Percentiles rank a stretch among this genome's conserved stretches.
Evolutionary conservation across 2,113 vertebrate genomes (phyloP).

Genomic region (Dendropsophus ebraccatus): DNA sequence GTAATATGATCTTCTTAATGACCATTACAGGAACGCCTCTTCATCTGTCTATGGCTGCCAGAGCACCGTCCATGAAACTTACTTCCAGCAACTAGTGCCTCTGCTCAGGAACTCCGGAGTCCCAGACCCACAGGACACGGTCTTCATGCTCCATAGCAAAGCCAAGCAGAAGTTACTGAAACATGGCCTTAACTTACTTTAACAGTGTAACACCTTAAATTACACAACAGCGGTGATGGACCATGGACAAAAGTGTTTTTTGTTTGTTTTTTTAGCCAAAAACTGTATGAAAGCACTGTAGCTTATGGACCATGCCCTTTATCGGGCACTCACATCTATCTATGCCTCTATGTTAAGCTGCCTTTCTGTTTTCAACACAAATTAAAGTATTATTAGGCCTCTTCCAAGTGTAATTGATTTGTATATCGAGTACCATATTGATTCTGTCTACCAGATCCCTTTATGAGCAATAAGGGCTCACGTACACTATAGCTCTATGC

Average conservation of each 20-base stretch:
- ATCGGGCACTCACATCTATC: not conserved
- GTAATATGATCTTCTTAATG: not conserved
- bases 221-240: not conserved
- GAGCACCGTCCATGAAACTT: conserved; percentile 85
- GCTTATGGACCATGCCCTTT: not conserved
- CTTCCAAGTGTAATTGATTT: not conserved
- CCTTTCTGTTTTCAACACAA: not conserved
- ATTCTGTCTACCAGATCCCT: no score
- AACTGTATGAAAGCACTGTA: not conserved
- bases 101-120: conserved; percentile 82
- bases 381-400: conserved; percentile 10
- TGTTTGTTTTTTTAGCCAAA: not conserved
- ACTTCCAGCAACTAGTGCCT: conserved; percentile 83
- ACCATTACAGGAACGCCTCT: conserved; percentile 77
- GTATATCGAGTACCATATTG: no score
- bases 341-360: not conserved
- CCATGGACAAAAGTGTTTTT: no score
- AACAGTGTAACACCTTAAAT: conserved; percentile 60
- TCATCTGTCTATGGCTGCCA: conserved; percentile 82
- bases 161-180: conserved; percentile 90
- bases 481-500: no score
- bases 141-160: conserved; percentile 83
- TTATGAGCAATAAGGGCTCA: no score
- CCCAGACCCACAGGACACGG: conserved; percentile 85
- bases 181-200: conserved; percentile 92